Conservation (phyloP, 2,888 invertebrate species). For the Gerris lacustris region DNA sequence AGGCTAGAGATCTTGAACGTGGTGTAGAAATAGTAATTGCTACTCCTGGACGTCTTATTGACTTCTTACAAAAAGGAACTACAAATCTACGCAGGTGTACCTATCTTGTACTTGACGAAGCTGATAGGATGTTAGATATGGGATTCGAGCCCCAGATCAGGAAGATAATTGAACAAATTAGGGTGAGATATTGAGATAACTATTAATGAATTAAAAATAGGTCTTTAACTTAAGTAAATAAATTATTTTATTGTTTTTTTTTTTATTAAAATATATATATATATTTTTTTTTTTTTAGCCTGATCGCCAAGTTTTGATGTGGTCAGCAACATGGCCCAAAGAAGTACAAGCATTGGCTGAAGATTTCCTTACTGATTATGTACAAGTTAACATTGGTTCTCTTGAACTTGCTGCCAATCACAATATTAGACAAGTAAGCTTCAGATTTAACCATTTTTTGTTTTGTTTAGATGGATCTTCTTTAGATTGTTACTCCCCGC, state of each 20-base stretch:
- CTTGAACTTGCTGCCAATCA: constrained; percentile 89
- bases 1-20: constrained; percentile 74
- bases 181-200: constrained; percentile 38
- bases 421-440: constrained; percentile 73
- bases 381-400: constrained; percentile 91
- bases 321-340: constrained; percentile 99
- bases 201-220: background rate
- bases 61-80: constrained; percentile 79
- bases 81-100: constrained; percentile 77
- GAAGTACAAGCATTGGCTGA: constrained; percentile 92
- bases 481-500: too few relatives aligned
- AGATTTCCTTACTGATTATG: constrained; percentile 86
- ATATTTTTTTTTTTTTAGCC: constrained; percentile 39
- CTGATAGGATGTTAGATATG: constrained; percentile 96
- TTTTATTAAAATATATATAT: too few relatives aligned
- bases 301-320: constrained; percentile 88
- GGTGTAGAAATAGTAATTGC: constrained; percentile 93
- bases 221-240: background rate
- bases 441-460: too few relatives aligned
- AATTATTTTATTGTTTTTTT: background rate
- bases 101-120: constrained; percentile 87
- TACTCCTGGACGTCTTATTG: constrained; percentile 86
- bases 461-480: too few relatives aligned
- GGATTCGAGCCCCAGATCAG: constrained; percentile 95
- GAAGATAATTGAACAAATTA: constrained; percentile 86